Base-by-base conservation (phyloP, 2,888 invertebrate species). In the Nipponacmea schrenckii region DNA sequence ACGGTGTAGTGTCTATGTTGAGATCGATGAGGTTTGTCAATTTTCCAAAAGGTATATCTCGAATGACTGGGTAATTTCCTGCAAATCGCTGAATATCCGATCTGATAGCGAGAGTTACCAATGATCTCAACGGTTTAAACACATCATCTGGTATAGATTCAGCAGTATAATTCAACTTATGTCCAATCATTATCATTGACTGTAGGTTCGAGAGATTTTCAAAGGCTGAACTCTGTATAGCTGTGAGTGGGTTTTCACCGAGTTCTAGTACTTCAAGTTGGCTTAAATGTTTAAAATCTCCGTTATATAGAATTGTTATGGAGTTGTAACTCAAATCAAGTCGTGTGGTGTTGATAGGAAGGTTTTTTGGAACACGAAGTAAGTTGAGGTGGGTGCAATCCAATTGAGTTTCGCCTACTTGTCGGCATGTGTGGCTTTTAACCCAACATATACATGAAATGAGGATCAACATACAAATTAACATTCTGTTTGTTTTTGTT, bases 211-310 rank as follows among this genome's bases (percentile, higher is more conserved):
- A 20, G n/a, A 56, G 20, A 10, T 20, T 20, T 10, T 56, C 24
- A 56, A 56, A 56, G 2, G 56, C 20, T 1, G 12, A 24, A 14
- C 20, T 24, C 56, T 56, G 56, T 8, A 56, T 24, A 24, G 56
- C 14, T 12, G 8, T 20, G 56, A 56, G 20, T 8, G 56, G 64
- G 72, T 26, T 27, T 77, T 7, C 64, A 46, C 56, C 24, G 14
- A 56, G 20, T 8, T 56, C 12, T 3, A 56, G 56, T 12, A 24
- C 12, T 56, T 24, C 20, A 1, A 56, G 56, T 24, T 20, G 20
- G 14, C 12, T 24, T 15, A 56, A 24, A 56, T 24, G 12, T 56
- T 12, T 24, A 24, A 56, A 56, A 24, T 56, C 56, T 10, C 10
- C 56, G 56, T 56, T 56, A 24, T 24, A 56, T 24, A 56, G 56